Conservation (phyloP, 2,888 invertebrate species). For the Taenaris catops region DNA sequence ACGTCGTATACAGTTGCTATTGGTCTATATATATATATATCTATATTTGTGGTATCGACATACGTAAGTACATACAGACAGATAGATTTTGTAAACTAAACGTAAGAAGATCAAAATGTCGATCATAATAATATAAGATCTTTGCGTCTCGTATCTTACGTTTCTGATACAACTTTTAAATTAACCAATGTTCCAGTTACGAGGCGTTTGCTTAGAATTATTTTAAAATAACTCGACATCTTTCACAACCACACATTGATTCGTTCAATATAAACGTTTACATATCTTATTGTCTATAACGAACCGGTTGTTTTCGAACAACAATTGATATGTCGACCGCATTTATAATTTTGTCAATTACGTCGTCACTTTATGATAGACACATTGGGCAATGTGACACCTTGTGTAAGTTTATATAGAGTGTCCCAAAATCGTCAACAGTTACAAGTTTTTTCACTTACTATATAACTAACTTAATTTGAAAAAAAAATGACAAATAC, state of each 20-base stretch:
- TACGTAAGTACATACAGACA: no score
- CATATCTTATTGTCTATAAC: slow-evolving; percentile 15
- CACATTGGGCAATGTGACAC: slow-evolving; percentile 63
- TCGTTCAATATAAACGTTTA: not conserved
- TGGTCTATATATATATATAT: no score
- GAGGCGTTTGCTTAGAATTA: slow-evolving; percentile 10
- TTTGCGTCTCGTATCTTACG: slow-evolving; percentile 4
- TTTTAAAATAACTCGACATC: slow-evolving; percentile 10
- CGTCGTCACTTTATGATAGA: slow-evolving; percentile 25
- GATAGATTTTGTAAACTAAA: no score
- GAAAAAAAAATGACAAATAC: no score
- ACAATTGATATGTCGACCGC: slow-evolving; percentile 16
- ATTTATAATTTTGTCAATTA: slow-evolving; percentile 22
- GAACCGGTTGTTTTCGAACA: slow-evolving; percentile 22
- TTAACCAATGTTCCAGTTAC: slow-evolving; percentile 14
- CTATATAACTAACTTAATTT: not conserved
- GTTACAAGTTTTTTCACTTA: not conserved
- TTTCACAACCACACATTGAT: slow-evolving; percentile 10
- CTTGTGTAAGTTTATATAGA: slow-evolving; percentile 30
- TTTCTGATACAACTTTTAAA: slow-evolving; percentile 13
- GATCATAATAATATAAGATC: not conserved
- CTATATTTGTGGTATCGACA: no score
- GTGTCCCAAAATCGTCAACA: slow-evolving; percentile 10
- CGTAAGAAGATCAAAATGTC: not conserved
- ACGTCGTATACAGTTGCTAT: no score